Evolutionary conservation across 2,888 invertebrate species (phyloP).

Genomic region (Drosophila ustulata): DNA sequence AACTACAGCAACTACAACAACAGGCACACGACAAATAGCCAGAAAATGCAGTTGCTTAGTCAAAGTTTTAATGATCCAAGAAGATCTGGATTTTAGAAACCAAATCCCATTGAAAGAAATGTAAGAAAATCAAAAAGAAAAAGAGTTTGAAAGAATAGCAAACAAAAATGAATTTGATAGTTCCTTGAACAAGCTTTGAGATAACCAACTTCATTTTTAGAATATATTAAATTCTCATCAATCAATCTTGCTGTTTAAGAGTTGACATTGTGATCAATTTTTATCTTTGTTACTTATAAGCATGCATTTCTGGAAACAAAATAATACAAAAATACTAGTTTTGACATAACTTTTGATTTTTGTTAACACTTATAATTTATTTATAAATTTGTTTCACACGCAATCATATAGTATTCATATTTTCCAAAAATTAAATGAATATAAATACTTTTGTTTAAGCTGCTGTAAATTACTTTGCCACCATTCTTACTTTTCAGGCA

Average conservation of each 20-base stretch:
- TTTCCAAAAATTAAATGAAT: no score
- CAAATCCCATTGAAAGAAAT: conserved; percentile 25
- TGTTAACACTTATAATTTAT: no score
- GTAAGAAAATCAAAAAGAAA: neutral
- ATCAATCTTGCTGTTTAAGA: no score
- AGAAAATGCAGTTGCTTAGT: conserved; percentile 62
- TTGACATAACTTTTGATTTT: no score
- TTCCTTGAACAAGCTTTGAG: neutral
- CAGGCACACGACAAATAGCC: conserved; percentile 12
- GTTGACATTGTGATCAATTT: neutral
- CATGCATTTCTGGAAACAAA: neutral
- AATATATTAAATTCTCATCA: neutral
- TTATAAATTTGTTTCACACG: no score
- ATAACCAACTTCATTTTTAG: neutral
- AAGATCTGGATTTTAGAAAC: conserved; percentile 32
- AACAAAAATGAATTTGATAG: neutral
- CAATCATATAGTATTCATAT: no score
- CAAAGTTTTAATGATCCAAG: conserved; percentile 73
- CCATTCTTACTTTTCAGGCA: no score
- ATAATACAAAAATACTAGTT: no score
- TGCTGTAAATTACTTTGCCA: no score
- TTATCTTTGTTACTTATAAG: neutral
- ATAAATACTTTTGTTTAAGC: no score
- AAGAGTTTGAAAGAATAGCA: neutral
- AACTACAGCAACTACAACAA: conserved; percentile 7